These are phyloP conservation scores for Heptranchias perlo DNA, from an alignment of 2,113 vertebrate genomes.

Conservation along the genomic window DNA sequence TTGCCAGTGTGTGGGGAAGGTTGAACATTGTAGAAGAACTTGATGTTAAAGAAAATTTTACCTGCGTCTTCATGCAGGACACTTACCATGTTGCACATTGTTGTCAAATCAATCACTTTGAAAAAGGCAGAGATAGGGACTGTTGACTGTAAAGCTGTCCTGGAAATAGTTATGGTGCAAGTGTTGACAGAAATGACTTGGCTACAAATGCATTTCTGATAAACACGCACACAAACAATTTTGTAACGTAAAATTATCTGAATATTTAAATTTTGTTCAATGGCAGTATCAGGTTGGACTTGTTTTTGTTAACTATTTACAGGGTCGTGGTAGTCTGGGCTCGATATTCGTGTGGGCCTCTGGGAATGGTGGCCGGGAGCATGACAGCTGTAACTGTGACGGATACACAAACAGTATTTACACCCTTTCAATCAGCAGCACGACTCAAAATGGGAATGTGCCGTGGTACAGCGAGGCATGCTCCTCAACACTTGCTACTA, in stretches of 20 bases:
- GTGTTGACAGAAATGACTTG: too few species aligned
- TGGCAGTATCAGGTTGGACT: neutral
- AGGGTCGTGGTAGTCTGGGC: constrained; percentile 85
- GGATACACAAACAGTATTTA: constrained; percentile 99
- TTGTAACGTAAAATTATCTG: neutral
- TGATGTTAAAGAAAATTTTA: too few species aligned
- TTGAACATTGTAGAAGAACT: too few species aligned
- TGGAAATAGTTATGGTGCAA: too few species aligned
- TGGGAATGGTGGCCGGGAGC: constrained; percentile 85
- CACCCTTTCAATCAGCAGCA: constrained; percentile 97
- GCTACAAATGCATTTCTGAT: neutral
- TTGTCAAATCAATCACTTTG: too few species aligned
- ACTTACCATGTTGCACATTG: too few species aligned
- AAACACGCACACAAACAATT: neutral
- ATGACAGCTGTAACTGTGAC: constrained; percentile 97
- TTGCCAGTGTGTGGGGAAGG: too few species aligned
- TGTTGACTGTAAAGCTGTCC: too few species aligned
- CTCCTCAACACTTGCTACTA: constrained; percentile 93
- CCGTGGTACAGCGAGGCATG: constrained; percentile 99
- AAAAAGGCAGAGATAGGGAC: too few species aligned
- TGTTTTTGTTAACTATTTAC: constrained; percentile 30
- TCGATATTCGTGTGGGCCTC: constrained; percentile 99
- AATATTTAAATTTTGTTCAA: neutral
- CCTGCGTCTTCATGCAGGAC: too few species aligned
- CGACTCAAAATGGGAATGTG: constrained; percentile 84